These are phyloP conservation scores for Crossaster papposus DNA, from an alignment of 53 echinoderm and acorn worm species.

Conservation along the genomic window DNA sequence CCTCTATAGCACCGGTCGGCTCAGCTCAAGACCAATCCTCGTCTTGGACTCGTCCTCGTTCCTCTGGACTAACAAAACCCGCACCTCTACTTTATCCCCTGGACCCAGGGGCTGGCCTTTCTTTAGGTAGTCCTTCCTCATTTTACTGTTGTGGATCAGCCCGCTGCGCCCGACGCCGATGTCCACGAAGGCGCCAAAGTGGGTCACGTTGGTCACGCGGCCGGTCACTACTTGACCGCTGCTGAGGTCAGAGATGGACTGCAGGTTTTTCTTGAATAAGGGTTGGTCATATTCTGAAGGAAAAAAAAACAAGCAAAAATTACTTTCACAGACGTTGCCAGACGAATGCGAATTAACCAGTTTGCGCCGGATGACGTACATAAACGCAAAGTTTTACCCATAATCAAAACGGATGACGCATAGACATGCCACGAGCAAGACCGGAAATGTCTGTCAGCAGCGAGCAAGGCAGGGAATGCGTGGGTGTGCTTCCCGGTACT, in stretches of 20 bases:
- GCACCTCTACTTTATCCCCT: slow-evolving; percentile 89
- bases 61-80: slow-evolving; percentile 55
- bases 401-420: too few species aligned
- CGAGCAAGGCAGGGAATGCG: too few species aligned
- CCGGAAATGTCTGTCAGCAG: too few species aligned
- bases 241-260: slow-evolving; percentile 76
- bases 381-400: too few species aligned
- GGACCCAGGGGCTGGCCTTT: slow-evolving; percentile 72
- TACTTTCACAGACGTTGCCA: too few species aligned
- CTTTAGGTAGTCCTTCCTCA: slow-evolving; percentile 58
- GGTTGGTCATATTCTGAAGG: slow-evolving; percentile 80
- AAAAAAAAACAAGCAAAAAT: neutral
- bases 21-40: slow-evolving; percentile 49
- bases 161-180: slow-evolving; percentile 77
- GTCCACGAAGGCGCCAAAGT: slow-evolving; percentile 96
- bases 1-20: neutral
- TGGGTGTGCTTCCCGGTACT: too few species aligned
- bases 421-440: too few species aligned
- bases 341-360: too few species aligned
- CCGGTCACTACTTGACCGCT: slow-evolving; percentile 73
- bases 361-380: too few species aligned
- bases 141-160: slow-evolving; percentile 85
- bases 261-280: slow-evolving; percentile 79
- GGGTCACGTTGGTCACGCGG: slow-evolving; percentile 73
- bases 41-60: slow-evolving; percentile 9